Conservation (phyloP, 2,113 vertebrate species). For the Panthera uncia region DNA sequence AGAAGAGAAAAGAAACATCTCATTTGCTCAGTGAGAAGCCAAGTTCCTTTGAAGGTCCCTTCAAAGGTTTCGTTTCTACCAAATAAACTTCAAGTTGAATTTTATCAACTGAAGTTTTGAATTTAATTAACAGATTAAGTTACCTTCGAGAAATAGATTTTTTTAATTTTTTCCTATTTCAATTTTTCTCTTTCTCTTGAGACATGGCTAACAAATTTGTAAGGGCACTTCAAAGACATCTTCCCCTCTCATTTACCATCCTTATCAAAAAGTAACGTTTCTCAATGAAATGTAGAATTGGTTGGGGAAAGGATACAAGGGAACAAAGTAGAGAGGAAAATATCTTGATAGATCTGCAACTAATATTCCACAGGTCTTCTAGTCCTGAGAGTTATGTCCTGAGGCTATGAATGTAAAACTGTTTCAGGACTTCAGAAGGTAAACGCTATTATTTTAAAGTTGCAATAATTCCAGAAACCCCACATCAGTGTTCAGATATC, state of each 20-base stretch:
- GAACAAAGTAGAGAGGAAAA: constrained; percentile 17
- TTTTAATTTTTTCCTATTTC: constrained; percentile 13
- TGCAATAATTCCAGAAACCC: background rate
- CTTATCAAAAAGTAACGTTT: constrained; percentile 45
- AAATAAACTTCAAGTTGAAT: constrained; percentile 50
- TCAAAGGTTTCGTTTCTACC: constrained; percentile 55
- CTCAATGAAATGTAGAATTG: constrained; percentile 31
- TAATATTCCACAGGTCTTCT: background rate
- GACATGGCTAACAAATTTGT: constrained; percentile 49
- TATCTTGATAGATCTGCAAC: background rate
- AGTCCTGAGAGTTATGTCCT: background rate
- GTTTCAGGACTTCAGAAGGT: background rate
- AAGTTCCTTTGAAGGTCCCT: constrained; percentile 57
- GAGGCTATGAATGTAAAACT: background rate
- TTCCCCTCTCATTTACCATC: constrained; percentile 54
- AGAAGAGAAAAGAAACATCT: background rate
- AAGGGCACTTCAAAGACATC: constrained; percentile 54
- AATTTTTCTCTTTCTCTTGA: constrained; percentile 58
- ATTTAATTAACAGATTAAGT: constrained; percentile 69
- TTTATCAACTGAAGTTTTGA: constrained; percentile 64
- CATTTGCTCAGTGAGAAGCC: constrained; percentile 36
- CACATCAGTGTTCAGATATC: background rate
- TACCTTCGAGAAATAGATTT: constrained; percentile 58
- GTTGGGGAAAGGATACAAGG: background rate
- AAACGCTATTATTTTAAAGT: constrained; percentile 21